A percentile compares a stretch with the other conserved stretches of the same genome.
Conservation (phyloP, 2,888 invertebrate genomes). For the Mylabris sibirica region DNA sequence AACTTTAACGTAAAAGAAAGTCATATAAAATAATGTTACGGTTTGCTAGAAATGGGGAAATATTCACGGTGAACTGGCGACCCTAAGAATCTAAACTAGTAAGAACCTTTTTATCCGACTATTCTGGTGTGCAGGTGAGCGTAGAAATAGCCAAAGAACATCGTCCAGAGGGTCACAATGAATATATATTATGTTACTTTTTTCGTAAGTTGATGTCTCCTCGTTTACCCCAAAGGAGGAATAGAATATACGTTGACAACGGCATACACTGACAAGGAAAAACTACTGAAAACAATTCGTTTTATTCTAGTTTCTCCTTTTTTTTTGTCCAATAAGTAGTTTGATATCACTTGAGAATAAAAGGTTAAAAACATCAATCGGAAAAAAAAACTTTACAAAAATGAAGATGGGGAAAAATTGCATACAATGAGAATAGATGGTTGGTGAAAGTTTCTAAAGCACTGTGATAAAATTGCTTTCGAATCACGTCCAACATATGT, state of each 20-base stretch:
- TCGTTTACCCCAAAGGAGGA: conserved; percentile 21
- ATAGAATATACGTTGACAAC: conserved; percentile 20
- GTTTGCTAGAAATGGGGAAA: conserved; percentile 25
- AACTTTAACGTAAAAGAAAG: conserved; percentile 21
- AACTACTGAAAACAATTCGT: conserved; percentile 14
- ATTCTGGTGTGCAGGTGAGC: conserved; percentile 54
- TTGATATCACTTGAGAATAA: conserved; percentile 30
- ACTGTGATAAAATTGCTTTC: conserved; percentile 52
- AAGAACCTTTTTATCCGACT: conserved; percentile 53
- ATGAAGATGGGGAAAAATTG: conserved; percentile 37
- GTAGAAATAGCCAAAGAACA: conserved; percentile 53
- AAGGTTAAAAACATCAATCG: conserved; percentile 34
- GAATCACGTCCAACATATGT: conserved; percentile 59
- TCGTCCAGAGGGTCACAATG: conserved; percentile 53
- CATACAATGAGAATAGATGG: conserved; percentile 43
- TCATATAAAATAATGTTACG: conserved; percentile 34
- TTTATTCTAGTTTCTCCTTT: background rate
- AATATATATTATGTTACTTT: conserved; percentile 47
- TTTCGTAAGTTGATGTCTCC: conserved; percentile 13
- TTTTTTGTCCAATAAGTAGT: conserved; percentile 32
- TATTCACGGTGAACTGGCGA: conserved; percentile 35
- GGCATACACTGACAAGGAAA: conserved; percentile 17
- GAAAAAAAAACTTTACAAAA: conserved; percentile 34
- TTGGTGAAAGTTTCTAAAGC: conserved; percentile 41
- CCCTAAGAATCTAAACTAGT: conserved; percentile 51